A percentile compares a stretch with the other conserved stretches of the same genome.
Evolutionary conservation across 2,797 vertebrate species (phyloP).

Genomic region (Synanceia verrucosa): DNA sequence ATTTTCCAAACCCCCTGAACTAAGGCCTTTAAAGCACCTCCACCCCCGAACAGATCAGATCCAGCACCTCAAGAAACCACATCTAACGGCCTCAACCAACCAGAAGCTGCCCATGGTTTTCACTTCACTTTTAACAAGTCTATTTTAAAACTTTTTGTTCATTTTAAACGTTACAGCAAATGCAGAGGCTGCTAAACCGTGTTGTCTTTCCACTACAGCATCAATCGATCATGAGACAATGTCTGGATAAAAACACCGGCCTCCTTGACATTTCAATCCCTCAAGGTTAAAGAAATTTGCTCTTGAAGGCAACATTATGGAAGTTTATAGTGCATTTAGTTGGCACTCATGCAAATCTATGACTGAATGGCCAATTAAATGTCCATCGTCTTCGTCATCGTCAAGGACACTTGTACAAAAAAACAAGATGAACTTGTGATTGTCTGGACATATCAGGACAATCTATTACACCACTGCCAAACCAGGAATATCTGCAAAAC

Average conservation of each 20-base stretch:
- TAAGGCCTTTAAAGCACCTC: constrained; percentile 30
- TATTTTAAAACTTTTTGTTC: constrained; percentile 14
- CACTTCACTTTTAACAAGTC: constrained; percentile 15
- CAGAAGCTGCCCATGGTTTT: constrained; percentile 9
- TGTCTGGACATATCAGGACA: not conserved
- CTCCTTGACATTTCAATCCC: not conserved
- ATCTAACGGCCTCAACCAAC: constrained; percentile 19
- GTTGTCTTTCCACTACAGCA: not conserved
- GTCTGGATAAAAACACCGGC: not conserved
- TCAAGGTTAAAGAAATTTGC: not conserved
- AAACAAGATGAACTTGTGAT: not conserved
- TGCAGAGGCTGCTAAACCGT: not conserved
- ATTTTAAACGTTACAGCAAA: not conserved
- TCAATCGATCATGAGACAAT: not conserved
- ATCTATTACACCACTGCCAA: constrained; percentile 1
- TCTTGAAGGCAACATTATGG: not conserved
- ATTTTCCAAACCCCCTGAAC: constrained; percentile 26
- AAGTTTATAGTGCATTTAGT: not conserved
- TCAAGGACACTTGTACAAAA: not conserved
- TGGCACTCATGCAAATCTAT: not conserved
- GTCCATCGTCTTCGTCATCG: not conserved
- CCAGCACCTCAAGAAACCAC: constrained; percentile 24
- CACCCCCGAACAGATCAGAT: constrained; percentile 14
- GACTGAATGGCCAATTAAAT: not conserved
- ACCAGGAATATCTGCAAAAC: not conserved